A percentile compares a stretch with the other conserved stretches of the same genome.
Evolutionary conservation across 2,113 vertebrate genomes (phyloP).

Genomic region (Strix aluco): DNA sequence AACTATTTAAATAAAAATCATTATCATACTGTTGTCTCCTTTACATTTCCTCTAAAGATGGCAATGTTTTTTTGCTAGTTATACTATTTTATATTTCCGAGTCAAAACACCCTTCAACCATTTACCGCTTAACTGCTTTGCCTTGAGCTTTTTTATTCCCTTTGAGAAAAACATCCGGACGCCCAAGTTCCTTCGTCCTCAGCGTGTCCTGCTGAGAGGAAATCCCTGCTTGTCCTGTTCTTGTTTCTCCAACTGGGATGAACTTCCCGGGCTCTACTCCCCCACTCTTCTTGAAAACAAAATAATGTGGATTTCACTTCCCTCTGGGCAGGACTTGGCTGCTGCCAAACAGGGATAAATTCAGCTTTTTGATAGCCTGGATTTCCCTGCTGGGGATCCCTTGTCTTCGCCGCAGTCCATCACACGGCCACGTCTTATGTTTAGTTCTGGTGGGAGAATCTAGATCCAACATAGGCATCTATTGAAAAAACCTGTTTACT

Average conservation of each 20-base stretch:
- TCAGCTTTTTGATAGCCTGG: not conserved
- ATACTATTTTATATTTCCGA: not conserved
- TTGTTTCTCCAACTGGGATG: not conserved
- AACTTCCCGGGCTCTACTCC: not conserved
- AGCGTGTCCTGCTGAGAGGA: not conserved
- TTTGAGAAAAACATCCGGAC: not conserved
- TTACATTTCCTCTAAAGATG: not conserved
- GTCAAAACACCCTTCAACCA: not conserved
- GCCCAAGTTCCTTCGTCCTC: accelerated
- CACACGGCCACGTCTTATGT: not conserved
- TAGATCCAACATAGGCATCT: not conserved
- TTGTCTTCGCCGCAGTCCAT: not conserved
- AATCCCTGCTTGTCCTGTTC: not conserved
- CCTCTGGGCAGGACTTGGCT: not conserved
- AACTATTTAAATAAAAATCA: not conserved
- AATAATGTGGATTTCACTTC: not conserved
- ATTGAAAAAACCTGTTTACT: not conserved
- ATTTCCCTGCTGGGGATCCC: not conserved
- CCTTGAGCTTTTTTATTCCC: not conserved
- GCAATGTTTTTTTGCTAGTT: not conserved
- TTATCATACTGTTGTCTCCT: not conserved
- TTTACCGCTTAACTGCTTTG: not conserved
- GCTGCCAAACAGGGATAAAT: not conserved
- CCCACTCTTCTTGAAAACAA: not conserved
- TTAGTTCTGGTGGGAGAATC: not conserved